phyloP scores from a whole-genome alignment of 2,797 vertebrate species.

The Adrianichthys oophorus region DNA sequence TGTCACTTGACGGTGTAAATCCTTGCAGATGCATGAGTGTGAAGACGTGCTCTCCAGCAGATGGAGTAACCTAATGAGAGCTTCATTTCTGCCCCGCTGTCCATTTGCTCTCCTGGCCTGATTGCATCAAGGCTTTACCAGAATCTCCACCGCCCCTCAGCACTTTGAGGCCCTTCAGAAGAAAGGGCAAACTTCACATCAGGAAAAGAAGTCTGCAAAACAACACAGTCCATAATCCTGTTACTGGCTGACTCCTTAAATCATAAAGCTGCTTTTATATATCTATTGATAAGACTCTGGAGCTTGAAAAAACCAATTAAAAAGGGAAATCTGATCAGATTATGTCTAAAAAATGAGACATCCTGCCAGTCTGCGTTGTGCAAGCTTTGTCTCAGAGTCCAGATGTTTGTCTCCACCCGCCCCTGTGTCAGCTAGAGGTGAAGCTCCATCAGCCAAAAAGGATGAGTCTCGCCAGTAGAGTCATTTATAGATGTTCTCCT shows the following conservation, averaged over 20 bases:
- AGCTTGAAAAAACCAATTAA: background rate
- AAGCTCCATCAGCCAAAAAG: constrained; percentile 77
- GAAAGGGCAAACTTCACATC: no score
- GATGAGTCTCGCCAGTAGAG: constrained; percentile 75
- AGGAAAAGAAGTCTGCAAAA: no score
- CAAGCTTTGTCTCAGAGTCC: constrained; percentile 44
- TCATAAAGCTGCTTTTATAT: no score
- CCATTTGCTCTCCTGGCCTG: constrained; percentile 66
- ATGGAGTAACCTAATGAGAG: constrained; percentile 74
- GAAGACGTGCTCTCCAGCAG: constrained; percentile 54
- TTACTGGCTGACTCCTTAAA: no score
- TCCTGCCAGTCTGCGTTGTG: constrained; percentile 12
- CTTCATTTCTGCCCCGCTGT: constrained; percentile 67
- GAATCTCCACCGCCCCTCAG: constrained; percentile 57
- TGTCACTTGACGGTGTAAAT: constrained; percentile 35
- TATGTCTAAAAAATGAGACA: constrained; percentile 5
- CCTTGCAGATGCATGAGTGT: constrained; percentile 21
- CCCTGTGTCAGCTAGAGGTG: constrained; percentile 74
- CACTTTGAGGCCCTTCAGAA: no score
- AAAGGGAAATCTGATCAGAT: background rate
- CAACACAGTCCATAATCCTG: no score
- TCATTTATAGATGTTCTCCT: constrained; percentile 80
- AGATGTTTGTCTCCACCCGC: constrained; percentile 57
- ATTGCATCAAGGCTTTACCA: constrained; percentile 78
- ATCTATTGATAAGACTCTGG: no score